Evolutionary conservation across 2,888 invertebrate species (phyloP), one percentile per base, ranked within the genome.

Genomic region (Phyto melanocephala): DNA sequence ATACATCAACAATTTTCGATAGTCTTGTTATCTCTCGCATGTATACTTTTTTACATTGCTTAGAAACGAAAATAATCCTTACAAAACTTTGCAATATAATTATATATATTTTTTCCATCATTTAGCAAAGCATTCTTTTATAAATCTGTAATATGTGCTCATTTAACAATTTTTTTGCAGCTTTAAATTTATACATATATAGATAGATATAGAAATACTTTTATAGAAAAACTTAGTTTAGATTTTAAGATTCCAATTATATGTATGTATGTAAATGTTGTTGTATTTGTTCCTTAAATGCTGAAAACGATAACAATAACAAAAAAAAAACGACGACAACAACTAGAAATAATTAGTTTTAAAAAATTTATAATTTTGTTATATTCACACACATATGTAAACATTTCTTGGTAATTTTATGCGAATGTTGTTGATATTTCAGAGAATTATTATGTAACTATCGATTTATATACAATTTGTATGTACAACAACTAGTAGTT

Each of bases 41-140:
- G n/a, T n/a, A n/a, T n/a, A n/a, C n/a, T n/a, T n/a, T n/a, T n/a
- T n/a, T n/a, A n/a, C 5, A 15, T 54, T n/a, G 2, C 7, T 13
- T 52, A 28, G 8, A 42, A 28, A 40, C 3, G 37, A 63, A 33
- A 50, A 78, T 6, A 58, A 17, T 22, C 65, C 20, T 71, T 71
- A 71, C 78, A 70, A 75, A 78, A 47, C 81, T 79, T 82, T 82
- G 81, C 78, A 82, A 75, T 72, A 56, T 40, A 20, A 13, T 58
- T 35, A 11, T n/a, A n/a, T n/a, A n/a, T n/a, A n/a, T n/a, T n/a
- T n/a, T n/a, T n/a, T n/a, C n/a, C n/a, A 28, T 42, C 33, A 1
- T 40, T 50, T 65, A 47, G 6, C 8, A 24, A 47, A 47, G 56
- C 15, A 60, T 56, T 56, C 24, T 33, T 63, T 10, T 35, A 50